Evolutionary conservation across 1,140 invertebrate species (phyloP).

Genomic region (Schlechtendalia chinensis): DNA sequence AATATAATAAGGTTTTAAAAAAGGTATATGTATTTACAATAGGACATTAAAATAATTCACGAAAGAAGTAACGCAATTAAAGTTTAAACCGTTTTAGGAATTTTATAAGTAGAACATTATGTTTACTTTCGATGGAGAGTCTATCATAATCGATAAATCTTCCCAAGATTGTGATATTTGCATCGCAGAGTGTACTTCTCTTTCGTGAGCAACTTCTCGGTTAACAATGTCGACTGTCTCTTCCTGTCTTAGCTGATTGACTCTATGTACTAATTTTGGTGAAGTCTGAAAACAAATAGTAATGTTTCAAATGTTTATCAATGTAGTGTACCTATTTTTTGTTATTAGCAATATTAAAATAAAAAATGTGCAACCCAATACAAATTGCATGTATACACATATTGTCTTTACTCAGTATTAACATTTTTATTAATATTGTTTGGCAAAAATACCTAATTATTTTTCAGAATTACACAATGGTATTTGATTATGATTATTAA

Average conservation of each 20-base stretch:
- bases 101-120: not conserved
- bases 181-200: constrained; percentile 81
- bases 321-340: not conserved
- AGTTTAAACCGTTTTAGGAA: too few relatives aligned
- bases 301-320: not conserved
- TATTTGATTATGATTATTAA: too few relatives aligned
- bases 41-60: too few relatives aligned
- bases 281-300: constrained; percentile 58
- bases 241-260: constrained; percentile 82
- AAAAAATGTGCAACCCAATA: constrained; percentile 8
- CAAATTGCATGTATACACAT: not conserved
- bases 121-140: constrained; percentile 56
- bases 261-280: constrained; percentile 73
- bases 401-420: not conserved
- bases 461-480: too few relatives aligned
- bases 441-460: too few relatives aligned
- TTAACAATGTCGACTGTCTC: constrained; percentile 80
- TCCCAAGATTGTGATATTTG: constrained; percentile 89
- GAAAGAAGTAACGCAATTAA: too few relatives aligned
- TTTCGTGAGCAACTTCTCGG: constrained; percentile 84
- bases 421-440: too few relatives aligned
- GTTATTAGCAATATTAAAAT: not conserved
- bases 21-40: too few relatives aligned
- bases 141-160: constrained; percentile 74
- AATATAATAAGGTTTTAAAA: too few relatives aligned